These are phyloP conservation scores for Bergia sp. DNA, from an alignment of 92 coral and sea anemone species.

Conservation along the genomic window DNA sequence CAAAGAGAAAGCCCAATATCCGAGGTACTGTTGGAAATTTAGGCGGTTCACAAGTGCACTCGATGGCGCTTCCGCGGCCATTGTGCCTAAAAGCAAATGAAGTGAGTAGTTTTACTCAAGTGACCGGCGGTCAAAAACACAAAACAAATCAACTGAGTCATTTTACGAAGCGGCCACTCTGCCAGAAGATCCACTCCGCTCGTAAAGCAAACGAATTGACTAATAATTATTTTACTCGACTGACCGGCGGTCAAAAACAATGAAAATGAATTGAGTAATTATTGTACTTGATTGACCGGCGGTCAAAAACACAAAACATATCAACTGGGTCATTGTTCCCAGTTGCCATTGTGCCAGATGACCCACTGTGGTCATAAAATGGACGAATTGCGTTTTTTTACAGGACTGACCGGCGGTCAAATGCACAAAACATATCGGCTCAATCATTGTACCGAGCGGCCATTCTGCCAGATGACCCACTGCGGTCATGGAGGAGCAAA, in stretches of 20 bases:
- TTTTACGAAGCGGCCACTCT: too few species aligned
- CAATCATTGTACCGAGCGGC: not conserved
- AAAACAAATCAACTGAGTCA: too few species aligned
- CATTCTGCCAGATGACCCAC: not conserved
- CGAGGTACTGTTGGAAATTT: not conserved
- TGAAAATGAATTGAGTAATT: not conserved
- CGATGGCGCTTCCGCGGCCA: not conserved
- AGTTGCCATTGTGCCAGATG: not conserved
- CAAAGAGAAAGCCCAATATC: conserved; percentile 9
- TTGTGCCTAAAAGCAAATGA: too few species aligned
- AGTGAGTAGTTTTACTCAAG: not conserved
- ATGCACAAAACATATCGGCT: not conserved
- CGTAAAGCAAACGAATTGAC: too few species aligned
- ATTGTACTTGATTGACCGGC: not conserved
- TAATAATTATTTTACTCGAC: not conserved
- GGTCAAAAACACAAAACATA: not conserved
- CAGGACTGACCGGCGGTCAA: not conserved
- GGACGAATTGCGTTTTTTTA: not conserved
- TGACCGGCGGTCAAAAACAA: not conserved
- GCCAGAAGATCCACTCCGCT: too few species aligned
- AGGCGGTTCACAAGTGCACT: conserved; percentile 8
- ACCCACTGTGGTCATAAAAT: not conserved
- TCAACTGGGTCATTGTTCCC: not conserved
- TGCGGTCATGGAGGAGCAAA: not conserved
- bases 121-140: too few species aligned